Percentiles rank a stretch among this genome's conserved stretches.
Evolutionary conservation across 2,113 vertebrate genomes (phyloP).

Genomic region (Scomber colias): DNA sequence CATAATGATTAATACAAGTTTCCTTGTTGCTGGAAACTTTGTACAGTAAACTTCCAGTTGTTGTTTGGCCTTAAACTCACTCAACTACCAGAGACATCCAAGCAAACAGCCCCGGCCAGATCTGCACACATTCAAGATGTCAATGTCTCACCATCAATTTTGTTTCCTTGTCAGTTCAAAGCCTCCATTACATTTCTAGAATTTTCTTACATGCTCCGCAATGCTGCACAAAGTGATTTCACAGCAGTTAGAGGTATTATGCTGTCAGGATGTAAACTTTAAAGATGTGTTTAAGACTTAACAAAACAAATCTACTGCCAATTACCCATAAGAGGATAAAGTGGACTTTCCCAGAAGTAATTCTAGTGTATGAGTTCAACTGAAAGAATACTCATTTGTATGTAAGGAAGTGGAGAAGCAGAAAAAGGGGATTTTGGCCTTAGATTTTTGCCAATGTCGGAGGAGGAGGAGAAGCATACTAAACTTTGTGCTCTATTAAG

Average conservation of each 20-base stretch:
- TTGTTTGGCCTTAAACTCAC: not conserved
- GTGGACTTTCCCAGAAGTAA: slow-evolving; percentile 51
- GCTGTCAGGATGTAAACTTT: slow-evolving; percentile 66
- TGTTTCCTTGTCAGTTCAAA: slow-evolving; percentile 42
- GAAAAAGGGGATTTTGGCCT: slow-evolving; percentile 69
- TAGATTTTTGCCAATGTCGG: slow-evolving; percentile 52
- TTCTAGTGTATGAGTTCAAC: slow-evolving; percentile 55
- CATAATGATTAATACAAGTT: not conserved
- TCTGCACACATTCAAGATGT: not conserved
- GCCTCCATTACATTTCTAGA: slow-evolving; percentile 39
- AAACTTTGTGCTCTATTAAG: slow-evolving; percentile 53
- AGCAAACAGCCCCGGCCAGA: slow-evolving; percentile 9
- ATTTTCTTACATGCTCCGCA: slow-evolving; percentile 41
- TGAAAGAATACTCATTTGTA: slow-evolving; percentile 76
- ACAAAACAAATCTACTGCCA: slow-evolving; percentile 68
- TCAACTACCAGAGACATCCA: not conserved
- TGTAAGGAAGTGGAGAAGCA: slow-evolving; percentile 62
- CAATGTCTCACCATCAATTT: slow-evolving; percentile 12
- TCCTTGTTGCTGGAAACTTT: not conserved
- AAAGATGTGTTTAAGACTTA: slow-evolving; percentile 66
- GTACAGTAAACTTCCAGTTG: not conserved
- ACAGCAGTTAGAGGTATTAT: slow-evolving; percentile 58
- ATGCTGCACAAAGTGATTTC: slow-evolving; percentile 52
- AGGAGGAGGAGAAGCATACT: slow-evolving; percentile 65
- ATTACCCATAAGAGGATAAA: slow-evolving; percentile 58